phyloP scores from a whole-genome alignment of 1,140 invertebrate species.

The Hyles vespertilio region DNA sequence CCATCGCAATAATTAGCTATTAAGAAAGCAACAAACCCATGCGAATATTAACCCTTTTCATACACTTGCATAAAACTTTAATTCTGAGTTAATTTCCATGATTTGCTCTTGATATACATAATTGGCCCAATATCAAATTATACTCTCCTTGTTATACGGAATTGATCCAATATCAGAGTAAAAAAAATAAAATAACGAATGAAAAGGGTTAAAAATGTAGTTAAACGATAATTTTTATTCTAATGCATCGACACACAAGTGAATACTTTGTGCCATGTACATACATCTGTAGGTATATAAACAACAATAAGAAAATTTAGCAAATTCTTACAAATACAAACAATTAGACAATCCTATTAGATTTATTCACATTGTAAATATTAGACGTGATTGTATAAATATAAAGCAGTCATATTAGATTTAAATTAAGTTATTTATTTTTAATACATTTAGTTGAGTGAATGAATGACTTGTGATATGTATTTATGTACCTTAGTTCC shows the following conservation, averaged over 20 bases:
- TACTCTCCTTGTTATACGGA: too few species aligned
- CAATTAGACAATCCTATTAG: background rate
- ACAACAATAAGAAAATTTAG: background rate
- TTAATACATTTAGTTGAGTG: slow-evolving; percentile 23
- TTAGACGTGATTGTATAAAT: slow-evolving; percentile 17
- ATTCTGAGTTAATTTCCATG: too few species aligned
- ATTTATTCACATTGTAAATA: too few species aligned
- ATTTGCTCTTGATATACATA: too few species aligned
- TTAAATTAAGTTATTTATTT: slow-evolving; percentile 65
- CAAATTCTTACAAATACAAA: background rate
- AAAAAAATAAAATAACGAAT: too few species aligned
- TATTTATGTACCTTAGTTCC: background rate
- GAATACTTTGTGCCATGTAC: slow-evolving; percentile 67
- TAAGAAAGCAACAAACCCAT: too few species aligned
- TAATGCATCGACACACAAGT: slow-evolving; percentile 51
- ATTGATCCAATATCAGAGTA: too few species aligned
- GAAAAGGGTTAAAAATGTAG: too few species aligned
- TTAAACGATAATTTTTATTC: background rate
- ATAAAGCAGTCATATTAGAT: slow-evolving; percentile 46
- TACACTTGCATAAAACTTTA: too few species aligned
- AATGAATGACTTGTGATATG: slow-evolving; percentile 22
- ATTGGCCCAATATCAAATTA: too few species aligned
- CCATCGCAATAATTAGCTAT: too few species aligned
- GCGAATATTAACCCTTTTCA: too few species aligned
- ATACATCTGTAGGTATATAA: background rate